Evolutionary conservation across 2,888 invertebrate species (phyloP).

Genomic region (Nomada fabriciana): DNA sequence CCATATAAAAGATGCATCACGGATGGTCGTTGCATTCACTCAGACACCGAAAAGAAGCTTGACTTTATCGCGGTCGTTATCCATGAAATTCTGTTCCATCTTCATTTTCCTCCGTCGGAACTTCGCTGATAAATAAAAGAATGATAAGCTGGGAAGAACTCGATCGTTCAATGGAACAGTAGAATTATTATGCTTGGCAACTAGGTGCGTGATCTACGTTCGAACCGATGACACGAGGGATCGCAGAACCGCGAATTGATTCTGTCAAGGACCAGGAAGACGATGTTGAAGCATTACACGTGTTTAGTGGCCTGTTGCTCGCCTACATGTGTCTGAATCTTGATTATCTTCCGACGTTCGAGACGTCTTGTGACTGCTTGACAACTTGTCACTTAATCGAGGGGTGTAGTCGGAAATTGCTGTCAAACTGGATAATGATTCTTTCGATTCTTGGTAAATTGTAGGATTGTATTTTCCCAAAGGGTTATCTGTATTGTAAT

Average conservation of each 20-base stretch:
- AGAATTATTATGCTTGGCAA: background rate
- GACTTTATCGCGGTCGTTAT: constrained; percentile 18
- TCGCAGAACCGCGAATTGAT: constrained; percentile 33
- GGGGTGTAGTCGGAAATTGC: background rate
- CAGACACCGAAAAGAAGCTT: constrained; percentile 20
- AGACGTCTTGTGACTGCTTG: constrained; percentile 10
- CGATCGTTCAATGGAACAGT: background rate
- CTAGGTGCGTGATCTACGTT: background rate
- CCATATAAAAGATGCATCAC: constrained; percentile 46
- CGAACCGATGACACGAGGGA: constrained; percentile 19
- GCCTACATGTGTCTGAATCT: constrained; percentile 26
- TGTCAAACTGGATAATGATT: no score
- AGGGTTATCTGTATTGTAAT: no score
- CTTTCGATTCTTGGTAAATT: no score
- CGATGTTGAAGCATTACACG: constrained; percentile 45
- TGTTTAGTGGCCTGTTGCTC: constrained; percentile 31
- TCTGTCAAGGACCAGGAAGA: constrained; percentile 24
- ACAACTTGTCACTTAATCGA: constrained; percentile 16
- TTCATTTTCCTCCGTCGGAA: no score
- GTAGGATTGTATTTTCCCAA: no score
- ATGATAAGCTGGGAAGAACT: background rate
- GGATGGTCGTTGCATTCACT: constrained; percentile 36
- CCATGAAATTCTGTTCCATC: background rate
- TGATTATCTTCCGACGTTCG: constrained; percentile 28
- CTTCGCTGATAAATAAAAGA: no score